Conservation (phyloP, 2,888 invertebrate genomes). For the Microplitis deprimator region DNA sequence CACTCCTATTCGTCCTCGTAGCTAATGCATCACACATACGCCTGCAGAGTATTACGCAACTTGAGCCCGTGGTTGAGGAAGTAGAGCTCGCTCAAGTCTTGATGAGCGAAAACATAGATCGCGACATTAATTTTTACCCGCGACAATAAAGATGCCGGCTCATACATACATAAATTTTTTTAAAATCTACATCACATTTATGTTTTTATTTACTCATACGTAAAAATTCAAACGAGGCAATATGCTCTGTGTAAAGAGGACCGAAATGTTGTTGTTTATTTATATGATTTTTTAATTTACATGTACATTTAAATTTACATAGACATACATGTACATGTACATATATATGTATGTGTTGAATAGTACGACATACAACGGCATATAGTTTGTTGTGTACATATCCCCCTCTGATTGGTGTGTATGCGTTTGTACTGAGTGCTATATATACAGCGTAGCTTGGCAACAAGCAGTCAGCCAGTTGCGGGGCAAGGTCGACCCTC, state of each 20-base stretch:
- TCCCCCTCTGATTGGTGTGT: conserved; percentile 31
- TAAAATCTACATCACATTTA: background rate
- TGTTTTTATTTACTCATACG: background rate
- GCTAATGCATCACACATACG: conserved; percentile 28
- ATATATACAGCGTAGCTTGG: conserved; percentile 68
- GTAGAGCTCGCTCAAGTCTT: conserved; percentile 3
- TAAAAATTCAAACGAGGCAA: background rate
- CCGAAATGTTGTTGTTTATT: background rate
- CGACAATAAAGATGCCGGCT: background rate
- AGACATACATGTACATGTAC: background rate
- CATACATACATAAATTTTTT: background rate
- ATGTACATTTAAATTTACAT: background rate
- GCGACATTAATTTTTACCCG: background rate
- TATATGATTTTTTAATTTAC: background rate
- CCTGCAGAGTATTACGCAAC: conserved; percentile 31
- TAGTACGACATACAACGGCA: conserved; percentile 9
- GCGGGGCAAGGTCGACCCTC: conserved; percentile 69
- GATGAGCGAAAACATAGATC: conserved; percentile 5
- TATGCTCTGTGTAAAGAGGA: background rate
- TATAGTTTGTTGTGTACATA: conserved; percentile 13
- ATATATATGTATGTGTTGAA: conserved; percentile 21
- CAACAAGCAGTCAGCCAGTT: conserved; percentile 66
- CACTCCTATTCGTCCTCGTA: background rate
- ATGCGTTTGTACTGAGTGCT: conserved; percentile 49
- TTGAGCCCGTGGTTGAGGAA: conserved; percentile 29